Evolutionary conservation across 2,888 invertebrate species (phyloP).

Genomic region (Glyphotaelius pellucidus): DNA sequence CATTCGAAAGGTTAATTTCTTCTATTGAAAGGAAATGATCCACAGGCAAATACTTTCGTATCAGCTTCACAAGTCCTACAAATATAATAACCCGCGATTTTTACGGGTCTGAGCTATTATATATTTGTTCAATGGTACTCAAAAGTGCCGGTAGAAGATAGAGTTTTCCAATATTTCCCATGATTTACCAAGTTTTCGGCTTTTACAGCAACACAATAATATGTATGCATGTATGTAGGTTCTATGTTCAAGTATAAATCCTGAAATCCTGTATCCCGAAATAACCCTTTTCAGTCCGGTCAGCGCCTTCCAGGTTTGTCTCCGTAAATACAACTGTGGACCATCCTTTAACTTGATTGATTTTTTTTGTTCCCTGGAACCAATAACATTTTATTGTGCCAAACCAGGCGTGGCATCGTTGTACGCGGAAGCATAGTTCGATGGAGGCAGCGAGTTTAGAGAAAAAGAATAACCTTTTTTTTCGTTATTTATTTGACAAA

Average conservation of each 20-base stretch:
- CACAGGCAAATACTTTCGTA: too few relatives aligned
- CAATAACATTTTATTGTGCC: constrained; percentile 35
- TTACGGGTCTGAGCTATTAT: too few relatives aligned
- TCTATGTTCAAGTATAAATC: neutral
- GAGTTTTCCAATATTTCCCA: too few relatives aligned
- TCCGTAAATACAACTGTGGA: neutral
- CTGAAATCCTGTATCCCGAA: neutral
- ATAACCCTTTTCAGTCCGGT: neutral
- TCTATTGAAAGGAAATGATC: too few relatives aligned
- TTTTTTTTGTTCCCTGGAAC: constrained; percentile 21
- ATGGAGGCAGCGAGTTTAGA: neutral
- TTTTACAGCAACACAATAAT: neutral
- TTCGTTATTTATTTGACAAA: too few relatives aligned
- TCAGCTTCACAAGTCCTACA: too few relatives aligned
- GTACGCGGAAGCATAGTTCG: neutral
- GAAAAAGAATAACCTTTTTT: too few relatives aligned
- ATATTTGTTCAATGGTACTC: too few relatives aligned
- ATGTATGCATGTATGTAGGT: neutral
- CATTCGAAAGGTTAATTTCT: too few relatives aligned
- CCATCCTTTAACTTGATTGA: constrained; percentile 12
- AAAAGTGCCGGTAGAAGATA: neutral
- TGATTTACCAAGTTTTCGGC: neutral
- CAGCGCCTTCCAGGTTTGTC: neutral
- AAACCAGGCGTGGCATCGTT: constrained; percentile 20
- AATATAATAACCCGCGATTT: too few relatives aligned